These are phyloP conservation scores for Choloepus hoffmanni DNA, from an alignment of 2,113 vertebrate genomes.

Conservation along the genomic window DNA sequence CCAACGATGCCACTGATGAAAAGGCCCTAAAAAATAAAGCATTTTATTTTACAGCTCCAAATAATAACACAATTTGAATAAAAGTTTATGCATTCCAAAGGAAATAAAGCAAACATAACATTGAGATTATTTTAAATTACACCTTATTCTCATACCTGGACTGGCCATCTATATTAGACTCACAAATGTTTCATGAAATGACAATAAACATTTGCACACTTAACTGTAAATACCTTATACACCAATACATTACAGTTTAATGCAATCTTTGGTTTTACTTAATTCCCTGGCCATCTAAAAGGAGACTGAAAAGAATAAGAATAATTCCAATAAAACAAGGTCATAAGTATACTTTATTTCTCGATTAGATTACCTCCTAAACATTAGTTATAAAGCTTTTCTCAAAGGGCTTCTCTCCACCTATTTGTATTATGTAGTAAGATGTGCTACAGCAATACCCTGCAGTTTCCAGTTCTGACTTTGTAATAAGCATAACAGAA, in stretches of 20 bases:
- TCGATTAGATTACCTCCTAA: not conserved
- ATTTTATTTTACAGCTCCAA: not conserved
- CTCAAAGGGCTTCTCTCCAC: not conserved
- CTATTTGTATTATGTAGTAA: not conserved
- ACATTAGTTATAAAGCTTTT: not conserved
- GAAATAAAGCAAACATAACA: not conserved
- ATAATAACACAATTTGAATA: not conserved
- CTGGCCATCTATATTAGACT: too few relatives aligned
- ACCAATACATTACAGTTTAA: too few relatives aligned
- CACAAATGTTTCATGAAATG: not conserved
- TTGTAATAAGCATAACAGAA: not conserved
- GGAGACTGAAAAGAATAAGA: not conserved
- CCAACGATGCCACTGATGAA: constrained; percentile 95
- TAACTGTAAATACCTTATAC: rapidly evolving
- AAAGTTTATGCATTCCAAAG: not conserved
- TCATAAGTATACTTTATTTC: not conserved
- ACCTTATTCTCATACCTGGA: not conserved
- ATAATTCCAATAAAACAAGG: not conserved
- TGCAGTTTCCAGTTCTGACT: too few relatives aligned
- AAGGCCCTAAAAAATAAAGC: constrained; percentile 90
- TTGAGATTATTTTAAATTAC: not conserved
- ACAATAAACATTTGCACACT: not conserved
- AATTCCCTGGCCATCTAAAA: not conserved
- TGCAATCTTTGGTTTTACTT: not conserved
- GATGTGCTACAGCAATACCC: not conserved